Conservation (phyloP, 2,113 vertebrate genomes). For the Bettongia penicillata region DNA sequence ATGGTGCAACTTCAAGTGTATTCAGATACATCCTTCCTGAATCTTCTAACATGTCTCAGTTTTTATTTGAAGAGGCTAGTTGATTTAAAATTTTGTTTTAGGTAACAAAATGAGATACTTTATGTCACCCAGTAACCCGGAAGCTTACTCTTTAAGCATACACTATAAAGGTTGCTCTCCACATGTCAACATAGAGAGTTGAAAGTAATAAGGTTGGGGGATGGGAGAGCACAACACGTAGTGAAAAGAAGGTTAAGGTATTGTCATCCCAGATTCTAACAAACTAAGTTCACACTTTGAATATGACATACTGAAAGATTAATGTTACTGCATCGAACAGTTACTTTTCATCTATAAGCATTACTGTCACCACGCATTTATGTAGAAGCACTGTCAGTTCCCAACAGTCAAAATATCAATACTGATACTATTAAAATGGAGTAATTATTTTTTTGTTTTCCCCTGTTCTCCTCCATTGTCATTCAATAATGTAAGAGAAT, state of each 20-base stretch:
- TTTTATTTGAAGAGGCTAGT: slow-evolving; percentile 84
- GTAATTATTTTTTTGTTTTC: slow-evolving; percentile 69
- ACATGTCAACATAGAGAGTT: slow-evolving; percentile 83
- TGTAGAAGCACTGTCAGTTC: slow-evolving; percentile 57
- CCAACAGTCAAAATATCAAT: slow-evolving; percentile 73
- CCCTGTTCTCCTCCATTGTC: slow-evolving; percentile 41
- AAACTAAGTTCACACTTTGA: slow-evolving; percentile 80
- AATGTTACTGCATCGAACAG: slow-evolving; percentile 59
- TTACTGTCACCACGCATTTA: slow-evolving; percentile 65
- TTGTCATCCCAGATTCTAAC: slow-evolving; percentile 67
- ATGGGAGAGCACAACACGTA: slow-evolving; percentile 76
- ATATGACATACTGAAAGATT: slow-evolving; percentile 61
- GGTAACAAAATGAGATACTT: slow-evolving; percentile 84
- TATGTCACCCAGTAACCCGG: slow-evolving; percentile 82
- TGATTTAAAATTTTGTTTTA: slow-evolving; percentile 83
- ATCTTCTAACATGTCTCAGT: slow-evolving; percentile 83
- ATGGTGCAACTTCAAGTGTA: slow-evolving; percentile 85
- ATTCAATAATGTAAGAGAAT: slow-evolving; percentile 60
- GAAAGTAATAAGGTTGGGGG: slow-evolving; percentile 81
- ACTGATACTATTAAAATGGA: slow-evolving; percentile 52
- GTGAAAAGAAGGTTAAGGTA: slow-evolving; percentile 79
- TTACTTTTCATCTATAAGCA: slow-evolving; percentile 72
- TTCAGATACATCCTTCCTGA: slow-evolving; percentile 85
- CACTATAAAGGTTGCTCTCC: slow-evolving; percentile 79
- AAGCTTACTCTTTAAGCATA: slow-evolving; percentile 81